Evolutionary conservation across 1,140 invertebrate species (phyloP), one percentile per base, ranked within the genome.

Genomic region (Brachionus sp.): DNA sequence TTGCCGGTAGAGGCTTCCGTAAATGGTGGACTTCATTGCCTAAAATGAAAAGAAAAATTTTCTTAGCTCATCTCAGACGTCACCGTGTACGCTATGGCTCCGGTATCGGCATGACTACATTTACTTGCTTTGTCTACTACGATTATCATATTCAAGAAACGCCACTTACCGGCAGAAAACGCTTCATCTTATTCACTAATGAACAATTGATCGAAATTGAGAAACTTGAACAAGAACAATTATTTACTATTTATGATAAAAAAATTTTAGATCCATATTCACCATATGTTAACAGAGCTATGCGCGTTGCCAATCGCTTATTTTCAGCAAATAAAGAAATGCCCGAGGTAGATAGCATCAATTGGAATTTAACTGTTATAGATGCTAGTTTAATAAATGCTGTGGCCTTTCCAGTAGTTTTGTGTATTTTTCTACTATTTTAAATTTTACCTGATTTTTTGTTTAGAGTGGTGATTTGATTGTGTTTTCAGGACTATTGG

Each of bases 381-480:
- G 84, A 90, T 85, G 85, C 80, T 57, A 84, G 87, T 3, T 82
- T 84, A 5, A 86, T 86, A 62, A 92, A 92, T 87, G 91, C 91
- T 4, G 90, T 90, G 87, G 90, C 91, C 57, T 85, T 91, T 73
- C 90, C 91, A 44, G 91, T 91, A 86, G 87, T 78, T 35, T 42
- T 16, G 10, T 16, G 5, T 5, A 12, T 53, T 23, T 29, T 6
- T n/a, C n/a, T 23, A 12, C n/a, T n/a, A n/a, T n/a, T n/a, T n/a
- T n/a, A n/a, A n/a, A n/a, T n/a, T n/a, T n/a, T n/a, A n/a, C n/a
- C n/a, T n/a, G n/a, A n/a, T n/a, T n/a, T n/a, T n/a, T n/a, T 84
- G 85, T 84, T 84, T 85, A 91, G 91, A 89, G 86, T 85, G 92
- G 92, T 29, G 89, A 91, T 85, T 92, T 93, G 37, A 92, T 92